Conservation (phyloP, 1,140 invertebrate species). For the Zaprionus capensis region DNA sequence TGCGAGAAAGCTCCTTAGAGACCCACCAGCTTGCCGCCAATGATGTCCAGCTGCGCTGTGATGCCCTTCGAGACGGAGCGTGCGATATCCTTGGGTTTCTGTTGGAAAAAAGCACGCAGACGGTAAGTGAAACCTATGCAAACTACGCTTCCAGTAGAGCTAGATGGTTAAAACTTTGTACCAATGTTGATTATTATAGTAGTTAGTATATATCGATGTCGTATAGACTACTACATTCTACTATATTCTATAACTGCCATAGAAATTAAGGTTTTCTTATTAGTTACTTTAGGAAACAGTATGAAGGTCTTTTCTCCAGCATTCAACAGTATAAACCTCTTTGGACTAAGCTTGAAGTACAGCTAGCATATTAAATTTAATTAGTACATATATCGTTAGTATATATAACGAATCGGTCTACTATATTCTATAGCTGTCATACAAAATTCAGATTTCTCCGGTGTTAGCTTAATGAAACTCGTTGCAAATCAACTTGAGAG, state of each 20-base stretch:
- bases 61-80: slow-evolving; percentile 85
- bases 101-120: neutral
- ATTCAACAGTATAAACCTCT: neutral
- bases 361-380: neutral
- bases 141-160: neutral
- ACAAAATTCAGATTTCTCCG: neutral
- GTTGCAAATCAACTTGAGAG: neutral
- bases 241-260: neutral
- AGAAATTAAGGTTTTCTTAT: neutral
- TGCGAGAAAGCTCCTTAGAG: slow-evolving; percentile 58
- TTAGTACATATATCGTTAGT: neutral
- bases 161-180: neutral
- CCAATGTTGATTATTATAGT: neutral
- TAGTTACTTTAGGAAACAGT: neutral
- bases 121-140: neutral
- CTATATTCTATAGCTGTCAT: neutral
- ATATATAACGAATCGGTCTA: neutral
- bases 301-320: too few species aligned
- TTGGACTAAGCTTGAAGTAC: neutral
- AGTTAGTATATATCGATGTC: neutral
- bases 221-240: neutral
- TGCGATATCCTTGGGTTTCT: slow-evolving; percentile 85
- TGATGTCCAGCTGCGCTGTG: slow-evolving; percentile 85
- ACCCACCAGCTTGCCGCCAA: slow-evolving; percentile 86
- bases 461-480: neutral